Base-by-base conservation (phyloP, 1,140 invertebrate species). In the Drepana arcuata region DNA sequence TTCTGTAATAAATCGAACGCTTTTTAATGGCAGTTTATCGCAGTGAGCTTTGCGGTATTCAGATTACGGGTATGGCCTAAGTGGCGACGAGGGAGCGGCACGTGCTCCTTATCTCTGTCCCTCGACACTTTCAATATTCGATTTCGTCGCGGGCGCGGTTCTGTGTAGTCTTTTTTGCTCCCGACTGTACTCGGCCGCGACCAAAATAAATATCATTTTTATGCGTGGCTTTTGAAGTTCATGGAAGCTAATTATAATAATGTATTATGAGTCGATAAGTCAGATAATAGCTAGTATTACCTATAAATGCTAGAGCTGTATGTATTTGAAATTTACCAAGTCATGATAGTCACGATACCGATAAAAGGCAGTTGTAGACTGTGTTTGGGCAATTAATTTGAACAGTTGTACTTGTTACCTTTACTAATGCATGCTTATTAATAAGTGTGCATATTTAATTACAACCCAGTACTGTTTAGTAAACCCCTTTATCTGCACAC, bases 21-120 rank as follows among this genome's bases (percentile, higher is more conserved):
- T 68, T 82, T 79, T 82, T 79, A 82, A 82, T 82, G 78, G 77
- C 64, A 59, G 70, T 82, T 79, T 82, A 82, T 82, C 78, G 71
- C 44, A 70, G 61, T 77, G 71, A 71, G 74, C 72, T 74, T 78
- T 70, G 63, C 63, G 66, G 74, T 74, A 75, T 81, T 79, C 73
- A 73, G 77, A 81, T 81, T 81, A 71, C 69, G 58, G 43, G 53
- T 46, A 44, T 55, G 56, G 54, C 50, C 69, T 81, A 75, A 79
- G 72, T 79, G 75, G 70, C 56, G 62, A 60, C 65, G 40, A 48
- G 70, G 71, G 69, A 62, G 61, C 56, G 66, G 58, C 70, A 71
- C 72, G 71, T 71, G 74, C 59, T 57, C 56, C 65, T 77, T 78
- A 75, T 79, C 70, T 56, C 33, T 66, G 60, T 75, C 72, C 64